These are phyloP conservation scores for Chiropotes sagulatus DNA, from an alignment of 2,797 vertebrate genomes.

Conservation along the genomic window DNA sequence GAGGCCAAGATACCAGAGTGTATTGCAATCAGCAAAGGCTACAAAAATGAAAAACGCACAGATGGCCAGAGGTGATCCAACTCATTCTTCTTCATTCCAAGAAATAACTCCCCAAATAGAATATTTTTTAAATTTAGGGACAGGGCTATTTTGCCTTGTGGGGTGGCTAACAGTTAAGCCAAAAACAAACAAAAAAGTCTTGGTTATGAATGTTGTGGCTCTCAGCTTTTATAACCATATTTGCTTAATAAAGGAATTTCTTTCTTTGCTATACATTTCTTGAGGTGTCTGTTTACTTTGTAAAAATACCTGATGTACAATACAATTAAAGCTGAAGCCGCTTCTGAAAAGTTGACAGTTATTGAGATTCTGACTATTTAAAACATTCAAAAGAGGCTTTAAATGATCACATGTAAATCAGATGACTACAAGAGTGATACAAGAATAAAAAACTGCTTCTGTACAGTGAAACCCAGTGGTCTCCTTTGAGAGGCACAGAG, in stretches of 20 bases:
- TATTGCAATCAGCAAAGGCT: slow-evolving; percentile 38
- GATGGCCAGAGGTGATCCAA: background rate
- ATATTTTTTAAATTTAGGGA: background rate
- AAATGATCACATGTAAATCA: background rate
- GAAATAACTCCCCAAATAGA: slow-evolving; percentile 30
- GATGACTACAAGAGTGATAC: background rate
- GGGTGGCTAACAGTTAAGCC: slow-evolving; percentile 4
- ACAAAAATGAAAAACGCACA: background rate
- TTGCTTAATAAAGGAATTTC: background rate
- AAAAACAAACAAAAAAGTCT: background rate
- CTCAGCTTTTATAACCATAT: slow-evolving; percentile 15
- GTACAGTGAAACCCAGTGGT: background rate
- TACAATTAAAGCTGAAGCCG: background rate
- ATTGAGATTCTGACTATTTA: background rate
- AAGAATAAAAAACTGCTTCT: background rate
- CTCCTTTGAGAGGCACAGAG: background rate
- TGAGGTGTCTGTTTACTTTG: slow-evolving; percentile 13
- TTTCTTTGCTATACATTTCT: slow-evolving; percentile 43
- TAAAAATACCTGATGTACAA: background rate
- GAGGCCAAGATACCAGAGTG: slow-evolving; percentile 8
- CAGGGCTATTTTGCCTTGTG: slow-evolving; percentile 40
- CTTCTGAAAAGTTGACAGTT: background rate
- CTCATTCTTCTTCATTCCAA: slow-evolving; percentile 26
- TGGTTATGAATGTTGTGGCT: background rate
- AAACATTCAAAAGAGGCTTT: background rate